phyloP scores from a whole-genome alignment of 2,797 vertebrate genomes.

The Astyanax mexicanus region DNA sequence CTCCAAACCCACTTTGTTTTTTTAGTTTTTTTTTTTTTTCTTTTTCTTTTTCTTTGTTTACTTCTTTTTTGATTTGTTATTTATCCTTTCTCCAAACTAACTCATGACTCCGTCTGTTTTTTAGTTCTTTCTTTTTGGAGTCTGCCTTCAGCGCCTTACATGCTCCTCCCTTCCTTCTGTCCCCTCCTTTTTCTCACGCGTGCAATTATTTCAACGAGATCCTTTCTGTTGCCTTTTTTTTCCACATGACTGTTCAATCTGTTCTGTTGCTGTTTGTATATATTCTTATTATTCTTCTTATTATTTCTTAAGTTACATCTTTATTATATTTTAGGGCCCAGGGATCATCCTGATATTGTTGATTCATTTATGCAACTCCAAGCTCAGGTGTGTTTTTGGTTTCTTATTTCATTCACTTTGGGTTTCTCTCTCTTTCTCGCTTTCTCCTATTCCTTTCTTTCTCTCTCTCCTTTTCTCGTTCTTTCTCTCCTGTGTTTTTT shows the following conservation, averaged over 20 bases:
- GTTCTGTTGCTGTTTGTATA: constrained; percentile 99
- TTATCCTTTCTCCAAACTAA: constrained; percentile 76
- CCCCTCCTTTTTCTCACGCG: constrained; percentile 87
- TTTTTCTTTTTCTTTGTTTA: constrained; percentile 91
- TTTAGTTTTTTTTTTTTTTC: constrained; percentile 76
- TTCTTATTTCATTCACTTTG: constrained; percentile 99
- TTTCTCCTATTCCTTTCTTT: constrained; percentile 79
- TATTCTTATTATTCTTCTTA: constrained; percentile 89
- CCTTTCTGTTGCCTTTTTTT: constrained; percentile 82
- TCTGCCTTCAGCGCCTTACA: constrained; percentile 97
- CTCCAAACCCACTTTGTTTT: constrained; percentile 82
- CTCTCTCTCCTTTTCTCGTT: constrained; percentile 82
- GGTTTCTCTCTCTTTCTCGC: constrained; percentile 92
- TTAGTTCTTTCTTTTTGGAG: constrained; percentile 92
- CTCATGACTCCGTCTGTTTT: constrained; percentile 88
- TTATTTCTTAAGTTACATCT: constrained; percentile 99
- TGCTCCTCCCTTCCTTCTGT: constrained; percentile 80
- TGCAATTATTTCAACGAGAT: constrained; percentile 96
- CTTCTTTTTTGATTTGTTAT: constrained; percentile 83
- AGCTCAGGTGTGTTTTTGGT: constrained; percentile 99
- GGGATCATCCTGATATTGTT: constrained; percentile 99
- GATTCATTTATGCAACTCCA: constrained; percentile 99
- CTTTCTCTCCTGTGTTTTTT: constrained; percentile 74
- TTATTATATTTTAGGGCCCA: constrained; percentile 99
- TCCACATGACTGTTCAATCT: constrained; percentile 99